Evolutionary conservation across 2,113 vertebrate species (phyloP).

Genomic region (Ranitomeya variabilis): DNA sequence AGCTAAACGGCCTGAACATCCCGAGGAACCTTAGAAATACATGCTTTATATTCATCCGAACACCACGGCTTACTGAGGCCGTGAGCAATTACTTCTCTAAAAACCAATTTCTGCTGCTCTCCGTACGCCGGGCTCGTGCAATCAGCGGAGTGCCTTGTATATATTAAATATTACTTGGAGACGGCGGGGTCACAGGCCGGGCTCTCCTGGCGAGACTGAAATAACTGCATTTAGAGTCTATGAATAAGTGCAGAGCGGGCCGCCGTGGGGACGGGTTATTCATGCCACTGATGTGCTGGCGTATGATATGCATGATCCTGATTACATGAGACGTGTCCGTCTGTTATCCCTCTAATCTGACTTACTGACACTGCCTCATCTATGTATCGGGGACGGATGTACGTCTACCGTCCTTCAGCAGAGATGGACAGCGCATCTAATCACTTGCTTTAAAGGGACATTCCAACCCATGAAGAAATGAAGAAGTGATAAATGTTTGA

Average conservation of each 20-base stretch:
- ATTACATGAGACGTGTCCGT: conserved; percentile 4
- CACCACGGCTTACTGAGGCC: neutral
- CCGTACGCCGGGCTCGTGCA: neutral
- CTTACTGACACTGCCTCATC: neutral
- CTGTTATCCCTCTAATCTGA: neutral
- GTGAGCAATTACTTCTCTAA: neutral
- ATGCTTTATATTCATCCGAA: neutral
- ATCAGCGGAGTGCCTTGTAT: neutral
- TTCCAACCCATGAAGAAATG: too few relatives aligned
- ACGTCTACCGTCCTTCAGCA: neutral
- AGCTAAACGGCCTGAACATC: neutral
- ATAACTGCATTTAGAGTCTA: neutral
- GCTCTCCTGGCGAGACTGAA: neutral
- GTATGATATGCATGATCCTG: conserved; percentile 11
- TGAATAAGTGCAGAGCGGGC: neutral
- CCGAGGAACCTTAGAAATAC: neutral
- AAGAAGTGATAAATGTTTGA: too few relatives aligned
- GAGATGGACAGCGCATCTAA: neutral
- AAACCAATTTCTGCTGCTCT: conserved; percentile 14
- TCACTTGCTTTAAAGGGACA: neutral
- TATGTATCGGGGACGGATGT: neutral
- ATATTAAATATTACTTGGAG: conserved; percentile 4
- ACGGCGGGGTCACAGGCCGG: neutral
- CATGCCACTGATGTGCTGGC: too few relatives aligned
- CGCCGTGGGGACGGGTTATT: conserved; percentile 5